A percentile compares a stretch with the other conserved stretches of the same genome.
phyloP scores from a whole-genome alignment of 2,113 vertebrate species.

The Podarcis cretensis region DNA sequence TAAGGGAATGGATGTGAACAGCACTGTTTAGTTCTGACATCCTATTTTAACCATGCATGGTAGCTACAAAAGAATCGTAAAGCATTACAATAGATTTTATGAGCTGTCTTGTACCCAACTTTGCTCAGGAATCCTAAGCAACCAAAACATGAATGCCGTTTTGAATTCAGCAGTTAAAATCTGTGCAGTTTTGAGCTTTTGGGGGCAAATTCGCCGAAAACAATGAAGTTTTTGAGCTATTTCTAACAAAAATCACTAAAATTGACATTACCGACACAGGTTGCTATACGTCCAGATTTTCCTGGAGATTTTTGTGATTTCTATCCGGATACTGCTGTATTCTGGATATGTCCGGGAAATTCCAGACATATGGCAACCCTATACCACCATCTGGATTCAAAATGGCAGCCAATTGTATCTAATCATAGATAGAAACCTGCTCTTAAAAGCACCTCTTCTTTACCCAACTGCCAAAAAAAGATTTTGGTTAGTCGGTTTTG shows the following conservation, averaged over 20 bases:
- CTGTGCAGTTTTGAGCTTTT: too few relatives aligned
- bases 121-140: too few relatives aligned
- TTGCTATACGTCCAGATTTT: too few relatives aligned
- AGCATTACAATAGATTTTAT: slow-evolving; percentile 41
- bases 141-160: too few relatives aligned
- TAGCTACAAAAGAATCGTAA: slow-evolving; percentile 53
- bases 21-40: slow-evolving; percentile 32
- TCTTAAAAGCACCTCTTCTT: not conserved
- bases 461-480: too few relatives aligned
- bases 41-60: slow-evolving; percentile 50
- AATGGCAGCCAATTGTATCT: too few relatives aligned
- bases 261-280: not conserved
- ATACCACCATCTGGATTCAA: too few relatives aligned
- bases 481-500: too few relatives aligned
- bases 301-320: not conserved
- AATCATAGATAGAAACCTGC: not conserved
- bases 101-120: slow-evolving; percentile 16
- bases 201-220: too few relatives aligned
- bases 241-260: too few relatives aligned
- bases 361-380: not conserved
- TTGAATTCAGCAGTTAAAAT: too few relatives aligned
- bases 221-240: too few relatives aligned
- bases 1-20: slow-evolving; percentile 43
- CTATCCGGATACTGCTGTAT: not conserved
- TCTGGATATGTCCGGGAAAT: not conserved